Base-by-base conservation (phyloP, 2,797 vertebrate genomes). In the Protonibea diacanthus region DNA sequence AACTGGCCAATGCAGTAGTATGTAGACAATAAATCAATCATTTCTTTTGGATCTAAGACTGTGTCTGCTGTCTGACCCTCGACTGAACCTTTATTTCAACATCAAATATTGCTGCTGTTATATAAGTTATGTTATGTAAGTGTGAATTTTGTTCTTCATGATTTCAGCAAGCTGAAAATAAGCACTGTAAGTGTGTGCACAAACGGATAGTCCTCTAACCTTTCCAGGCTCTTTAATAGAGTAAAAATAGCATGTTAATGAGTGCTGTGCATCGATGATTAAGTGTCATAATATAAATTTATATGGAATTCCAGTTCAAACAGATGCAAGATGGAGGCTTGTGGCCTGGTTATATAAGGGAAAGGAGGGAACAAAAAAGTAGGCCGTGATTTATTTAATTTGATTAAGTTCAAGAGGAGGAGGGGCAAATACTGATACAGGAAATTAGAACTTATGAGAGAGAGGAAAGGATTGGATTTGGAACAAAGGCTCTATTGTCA, bases 401-500 rank as follows among this genome's bases (percentile, higher is more conserved):
- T 75, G 49, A 82, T 78, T 74, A 47, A 70, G 71, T 80, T 65
- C 9, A 58, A 53, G 53, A 42, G 62, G 59, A 56, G 68, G 64
- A 65, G 57, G 55, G 60, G 71, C 15, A 59, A 44, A 78, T 63
- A 48, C 69, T 71, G 67, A 74, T 77, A 64, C 86, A 88, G 89
- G 84, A 88, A 90, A 93, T 89, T 38, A 89, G 82, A 14, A 1
- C 48, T 88, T 72, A 59, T 49, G 61, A 78, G 21, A 13, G 52
- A 77, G 59, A 75, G 67, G 58, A 51, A 47, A 72, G 51, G 48
- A 42, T 51, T 71, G n/a, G 44, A 52, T 76, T 29, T 14, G 23
- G 79, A n/a, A 92, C 88, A 90, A 87, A 85, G 80, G 62, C 65
- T 74, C 60, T 69, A 62, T 89, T 92, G 89, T 93, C 45, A 70